Evolutionary conservation across 2,888 invertebrate species (phyloP).

Genomic region (Thera britannica): DNA sequence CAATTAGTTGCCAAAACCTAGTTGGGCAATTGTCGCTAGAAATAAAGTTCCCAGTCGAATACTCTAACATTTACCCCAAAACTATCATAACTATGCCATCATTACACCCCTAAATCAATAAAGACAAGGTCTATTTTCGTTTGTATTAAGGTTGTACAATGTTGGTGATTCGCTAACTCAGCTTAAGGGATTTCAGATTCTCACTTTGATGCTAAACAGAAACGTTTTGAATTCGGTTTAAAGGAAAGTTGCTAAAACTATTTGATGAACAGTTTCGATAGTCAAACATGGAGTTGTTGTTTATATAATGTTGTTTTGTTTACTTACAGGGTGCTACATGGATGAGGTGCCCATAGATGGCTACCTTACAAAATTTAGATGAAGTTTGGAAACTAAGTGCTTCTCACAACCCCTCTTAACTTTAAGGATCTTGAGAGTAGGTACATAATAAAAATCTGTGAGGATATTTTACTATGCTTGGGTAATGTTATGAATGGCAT

Average conservation of each 20-base stretch:
- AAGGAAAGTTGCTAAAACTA: slow-evolving; percentile 70
- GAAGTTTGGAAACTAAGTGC: too few species aligned
- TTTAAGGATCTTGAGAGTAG: too few species aligned
- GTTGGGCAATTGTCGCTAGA: slow-evolving; percentile 78
- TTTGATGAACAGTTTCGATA: slow-evolving; percentile 59
- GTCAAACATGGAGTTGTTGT: slow-evolving; percentile 42
- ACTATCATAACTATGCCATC: slow-evolving; percentile 45
- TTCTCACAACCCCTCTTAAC: too few species aligned
- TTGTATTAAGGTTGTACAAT: slow-evolving; percentile 34
- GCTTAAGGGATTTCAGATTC: slow-evolving; percentile 79
- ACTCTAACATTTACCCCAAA: slow-evolving; percentile 61
- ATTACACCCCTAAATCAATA: slow-evolving; percentile 38
- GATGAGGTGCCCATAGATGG: too few species aligned
- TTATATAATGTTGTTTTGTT: slow-evolving; percentile 34
- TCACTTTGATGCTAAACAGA: slow-evolving; percentile 76
- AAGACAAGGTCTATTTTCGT: slow-evolving; percentile 43
- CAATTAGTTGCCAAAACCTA: slow-evolving; percentile 78
- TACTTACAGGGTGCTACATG: background rate
- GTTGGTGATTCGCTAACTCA: slow-evolving; percentile 64
- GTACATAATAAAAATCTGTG: too few species aligned
- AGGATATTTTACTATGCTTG: too few species aligned
- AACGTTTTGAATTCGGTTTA: slow-evolving; percentile 70
- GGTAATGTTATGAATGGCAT: too few species aligned
- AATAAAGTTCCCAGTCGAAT: slow-evolving; percentile 73
- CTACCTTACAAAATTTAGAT: too few species aligned